Conservation (phyloP, 2,888 invertebrate species). For the Cheilosia impressa region DNA sequence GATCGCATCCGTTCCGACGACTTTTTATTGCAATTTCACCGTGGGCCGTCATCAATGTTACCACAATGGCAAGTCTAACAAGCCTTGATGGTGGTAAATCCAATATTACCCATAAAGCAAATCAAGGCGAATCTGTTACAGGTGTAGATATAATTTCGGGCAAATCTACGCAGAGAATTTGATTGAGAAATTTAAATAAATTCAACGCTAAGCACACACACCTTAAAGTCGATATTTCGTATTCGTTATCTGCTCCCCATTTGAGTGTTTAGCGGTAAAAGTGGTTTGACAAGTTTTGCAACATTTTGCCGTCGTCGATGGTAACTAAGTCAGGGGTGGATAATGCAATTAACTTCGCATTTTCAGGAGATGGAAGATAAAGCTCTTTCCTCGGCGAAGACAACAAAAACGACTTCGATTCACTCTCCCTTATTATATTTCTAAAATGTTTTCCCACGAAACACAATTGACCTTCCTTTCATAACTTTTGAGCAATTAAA, state of each 20-base stretch:
- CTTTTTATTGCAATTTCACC: too few relatives aligned
- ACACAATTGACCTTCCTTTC: constrained; percentile 3
- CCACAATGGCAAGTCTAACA: too few relatives aligned
- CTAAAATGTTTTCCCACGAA: too few relatives aligned
- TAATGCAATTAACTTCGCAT: constrained; percentile 41
- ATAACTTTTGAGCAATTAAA: constrained; percentile 85
- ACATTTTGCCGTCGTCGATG: constrained; percentile 3
- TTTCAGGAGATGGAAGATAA: constrained; percentile 8
- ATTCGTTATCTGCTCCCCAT: constrained; percentile 1
- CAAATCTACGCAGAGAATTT: too few relatives aligned
- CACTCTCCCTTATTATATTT: neutral
- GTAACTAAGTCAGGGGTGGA: constrained; percentile 41
- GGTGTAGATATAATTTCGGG: too few relatives aligned
- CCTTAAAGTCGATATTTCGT: neutral
- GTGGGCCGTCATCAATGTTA: too few relatives aligned
- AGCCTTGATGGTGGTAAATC: too few relatives aligned
- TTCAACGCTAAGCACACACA: too few relatives aligned
- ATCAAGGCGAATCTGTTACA: too few relatives aligned
- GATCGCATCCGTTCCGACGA: too few relatives aligned
- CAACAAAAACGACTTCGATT: neutral
- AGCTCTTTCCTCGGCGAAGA: neutral
- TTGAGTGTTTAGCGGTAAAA: constrained; percentile 22
- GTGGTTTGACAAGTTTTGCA: constrained; percentile 38
- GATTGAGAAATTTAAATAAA: too few relatives aligned
- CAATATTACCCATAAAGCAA: too few relatives aligned